These are phyloP conservation scores for Mesembrinibis cayennensis DNA, from an alignment of 2,113 vertebrate species.

Conservation along the genomic window DNA sequence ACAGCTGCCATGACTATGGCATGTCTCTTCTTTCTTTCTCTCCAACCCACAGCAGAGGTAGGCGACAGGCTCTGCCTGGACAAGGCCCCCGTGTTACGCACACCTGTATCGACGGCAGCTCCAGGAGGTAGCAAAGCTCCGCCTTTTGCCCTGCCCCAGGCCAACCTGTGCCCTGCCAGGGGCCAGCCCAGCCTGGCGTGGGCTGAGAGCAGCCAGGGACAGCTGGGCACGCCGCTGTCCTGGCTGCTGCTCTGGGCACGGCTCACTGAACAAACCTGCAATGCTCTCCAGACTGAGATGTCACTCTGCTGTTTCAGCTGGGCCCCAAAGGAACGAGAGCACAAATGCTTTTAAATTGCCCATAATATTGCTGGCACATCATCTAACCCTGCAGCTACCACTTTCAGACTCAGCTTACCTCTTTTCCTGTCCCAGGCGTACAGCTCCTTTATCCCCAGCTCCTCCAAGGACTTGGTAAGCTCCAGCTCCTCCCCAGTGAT, in stretches of 20 bases:
- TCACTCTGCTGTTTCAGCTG: background rate
- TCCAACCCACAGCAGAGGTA: background rate
- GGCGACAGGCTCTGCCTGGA: background rate
- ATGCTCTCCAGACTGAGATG: background rate
- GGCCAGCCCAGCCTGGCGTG: background rate
- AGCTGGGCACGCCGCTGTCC: background rate
- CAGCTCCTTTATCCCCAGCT: constrained; percentile 89
- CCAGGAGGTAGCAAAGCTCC: background rate
- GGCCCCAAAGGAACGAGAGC: background rate
- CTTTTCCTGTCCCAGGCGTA: constrained; percentile 88
- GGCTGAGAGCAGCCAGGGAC: background rate
- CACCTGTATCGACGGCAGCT: background rate
- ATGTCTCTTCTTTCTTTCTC: background rate
- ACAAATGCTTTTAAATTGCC: background rate
- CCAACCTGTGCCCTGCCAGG: background rate
- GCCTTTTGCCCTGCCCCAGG: background rate
- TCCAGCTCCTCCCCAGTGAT: constrained; percentile 85
- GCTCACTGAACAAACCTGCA: background rate
- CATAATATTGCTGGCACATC: background rate
- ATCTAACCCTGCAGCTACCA: rapidly evolving
- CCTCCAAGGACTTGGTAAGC: constrained; percentile 85
- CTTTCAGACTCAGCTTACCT: constrained; percentile 76
- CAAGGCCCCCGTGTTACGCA: rapidly evolving
- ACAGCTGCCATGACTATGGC: constrained; percentile 4
- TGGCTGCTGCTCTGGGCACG: background rate